A percentile compares a stretch with the other conserved stretches of the same genome.
Conservation (phyloP, 2,888 invertebrate species). For the Malthinus seriepunctatus region DNA sequence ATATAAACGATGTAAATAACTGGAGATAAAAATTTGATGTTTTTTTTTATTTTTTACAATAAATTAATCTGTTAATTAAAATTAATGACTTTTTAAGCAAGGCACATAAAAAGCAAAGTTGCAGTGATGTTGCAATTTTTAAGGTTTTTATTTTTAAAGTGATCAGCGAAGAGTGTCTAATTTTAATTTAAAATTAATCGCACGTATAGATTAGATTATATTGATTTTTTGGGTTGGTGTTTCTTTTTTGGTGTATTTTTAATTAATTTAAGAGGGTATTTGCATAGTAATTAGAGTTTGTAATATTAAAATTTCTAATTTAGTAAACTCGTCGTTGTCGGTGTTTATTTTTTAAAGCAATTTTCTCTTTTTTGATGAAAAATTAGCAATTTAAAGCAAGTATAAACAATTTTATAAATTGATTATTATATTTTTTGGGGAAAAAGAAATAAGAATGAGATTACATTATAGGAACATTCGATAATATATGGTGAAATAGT, state of each 20-base stretch:
- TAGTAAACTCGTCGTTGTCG: too few relatives aligned
- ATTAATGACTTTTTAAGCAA: slow-evolving; percentile 20
- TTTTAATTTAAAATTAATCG: background rate
- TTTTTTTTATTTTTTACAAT: background rate
- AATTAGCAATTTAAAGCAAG: too few relatives aligned
- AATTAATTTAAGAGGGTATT: too few relatives aligned
- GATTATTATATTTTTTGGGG: background rate
- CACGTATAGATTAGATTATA: background rate
- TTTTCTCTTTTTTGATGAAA: too few relatives aligned
- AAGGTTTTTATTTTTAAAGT: background rate
- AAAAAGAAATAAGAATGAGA: slow-evolving; percentile 7
- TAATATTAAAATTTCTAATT: too few relatives aligned
- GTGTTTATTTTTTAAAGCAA: too few relatives aligned
- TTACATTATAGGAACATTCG: slow-evolving; percentile 23
- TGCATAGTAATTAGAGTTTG: too few relatives aligned
- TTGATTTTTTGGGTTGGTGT: background rate
- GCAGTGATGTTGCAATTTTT: slow-evolving; percentile 15
- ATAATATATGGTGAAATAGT: slow-evolving; percentile 23
- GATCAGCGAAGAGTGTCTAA: background rate
- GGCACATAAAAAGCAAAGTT: slow-evolving; percentile 7
- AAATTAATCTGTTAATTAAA: slow-evolving; percentile 12
- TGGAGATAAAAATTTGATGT: too few relatives aligned
- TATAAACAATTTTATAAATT: background rate
- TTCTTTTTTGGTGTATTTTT: too few relatives aligned
- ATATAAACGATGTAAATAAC: too few relatives aligned